These are phyloP conservation scores for Mycalesis mineus DNA, from an alignment of 2,888 invertebrate species.

Conservation along the genomic window DNA sequence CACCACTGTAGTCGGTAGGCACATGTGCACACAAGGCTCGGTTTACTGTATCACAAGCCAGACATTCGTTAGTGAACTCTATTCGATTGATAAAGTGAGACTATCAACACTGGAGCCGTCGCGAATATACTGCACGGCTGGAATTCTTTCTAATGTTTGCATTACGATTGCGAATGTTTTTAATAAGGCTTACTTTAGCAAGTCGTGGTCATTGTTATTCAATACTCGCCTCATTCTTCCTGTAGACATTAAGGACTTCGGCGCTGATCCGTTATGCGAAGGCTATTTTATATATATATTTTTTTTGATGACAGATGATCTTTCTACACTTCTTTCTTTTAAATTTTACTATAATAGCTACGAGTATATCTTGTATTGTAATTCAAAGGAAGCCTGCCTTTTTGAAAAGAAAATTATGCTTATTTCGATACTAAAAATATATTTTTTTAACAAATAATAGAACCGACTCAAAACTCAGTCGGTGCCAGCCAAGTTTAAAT, in stretches of 20 bases:
- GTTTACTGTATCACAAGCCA: slow-evolving; percentile 39
- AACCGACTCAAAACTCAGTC: no score
- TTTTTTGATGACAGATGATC: neutral
- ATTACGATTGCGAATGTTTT: slow-evolving; percentile 39
- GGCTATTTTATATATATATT: no score
- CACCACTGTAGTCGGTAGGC: slow-evolving; percentile 44
- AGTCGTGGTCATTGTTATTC: slow-evolving; percentile 59
- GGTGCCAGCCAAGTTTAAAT: no score
- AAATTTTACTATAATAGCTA: no score
- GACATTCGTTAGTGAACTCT: slow-evolving; percentile 33
- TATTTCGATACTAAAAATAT: no score
- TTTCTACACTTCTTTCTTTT: no score
- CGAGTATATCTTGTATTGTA: no score
- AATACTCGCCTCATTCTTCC: slow-evolving; percentile 50
- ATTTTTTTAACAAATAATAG: no score
- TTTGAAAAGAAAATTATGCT: no score
- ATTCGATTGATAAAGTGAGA: neutral
- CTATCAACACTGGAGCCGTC: slow-evolving; percentile 5
- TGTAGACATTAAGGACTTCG: slow-evolving; percentile 32
- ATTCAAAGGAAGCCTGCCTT: no score
- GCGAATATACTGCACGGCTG: slow-evolving; percentile 5
- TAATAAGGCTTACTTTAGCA: slow-evolving; percentile 36
- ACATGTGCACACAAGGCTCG: slow-evolving; percentile 63
- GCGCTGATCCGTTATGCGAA: slow-evolving; percentile 21
- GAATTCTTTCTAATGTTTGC: slow-evolving; percentile 23